These are phyloP conservation scores for Pristionchus pacificus DNA, from an alignment of 1,140 invertebrate genomes.

Conservation along the genomic window DNA sequence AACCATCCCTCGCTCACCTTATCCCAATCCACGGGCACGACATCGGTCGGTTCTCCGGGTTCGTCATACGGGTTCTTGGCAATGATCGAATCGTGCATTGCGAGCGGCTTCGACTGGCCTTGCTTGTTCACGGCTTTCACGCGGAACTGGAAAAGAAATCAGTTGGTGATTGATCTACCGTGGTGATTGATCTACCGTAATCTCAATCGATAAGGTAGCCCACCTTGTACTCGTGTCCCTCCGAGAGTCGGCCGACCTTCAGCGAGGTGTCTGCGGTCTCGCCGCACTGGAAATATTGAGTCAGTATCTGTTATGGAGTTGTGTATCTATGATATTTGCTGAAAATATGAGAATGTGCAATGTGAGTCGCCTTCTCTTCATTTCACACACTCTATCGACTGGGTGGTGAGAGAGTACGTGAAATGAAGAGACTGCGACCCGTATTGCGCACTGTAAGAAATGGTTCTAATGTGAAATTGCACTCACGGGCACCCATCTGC, in stretches of 20 bases:
- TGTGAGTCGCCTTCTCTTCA: no score
- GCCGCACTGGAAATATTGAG: conserved; percentile 64
- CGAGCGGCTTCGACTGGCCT: conserved; percentile 89
- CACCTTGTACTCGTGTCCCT: conserved; percentile 86
- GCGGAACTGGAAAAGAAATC: conserved; percentile 61
- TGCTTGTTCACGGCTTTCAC: conserved; percentile 91
- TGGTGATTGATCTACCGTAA: not conserved
- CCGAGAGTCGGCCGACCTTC: conserved; percentile 70
- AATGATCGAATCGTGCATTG: conserved; percentile 76
- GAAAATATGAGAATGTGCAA: no score
- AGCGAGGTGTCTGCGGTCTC: conserved; percentile 78
- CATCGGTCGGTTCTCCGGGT: conserved; percentile 81
- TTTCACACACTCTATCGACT: no score
- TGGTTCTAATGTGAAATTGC: conserved; percentile 3
- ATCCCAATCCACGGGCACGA: conserved; percentile 90
- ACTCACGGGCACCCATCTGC: conserved; percentile 53
- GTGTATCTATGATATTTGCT: no score
- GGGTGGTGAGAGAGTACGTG: no score
- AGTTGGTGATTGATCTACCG: not conserved
- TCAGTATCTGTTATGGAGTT: no score
- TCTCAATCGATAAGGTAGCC: no score
- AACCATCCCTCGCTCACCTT: conserved; percentile 70
- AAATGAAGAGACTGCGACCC: not conserved
- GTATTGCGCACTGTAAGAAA: no score
- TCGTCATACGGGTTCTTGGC: conserved; percentile 96